Evolutionary conservation across 2,797 vertebrate species (phyloP).

Genomic region (Numenius phaeopus): DNA sequence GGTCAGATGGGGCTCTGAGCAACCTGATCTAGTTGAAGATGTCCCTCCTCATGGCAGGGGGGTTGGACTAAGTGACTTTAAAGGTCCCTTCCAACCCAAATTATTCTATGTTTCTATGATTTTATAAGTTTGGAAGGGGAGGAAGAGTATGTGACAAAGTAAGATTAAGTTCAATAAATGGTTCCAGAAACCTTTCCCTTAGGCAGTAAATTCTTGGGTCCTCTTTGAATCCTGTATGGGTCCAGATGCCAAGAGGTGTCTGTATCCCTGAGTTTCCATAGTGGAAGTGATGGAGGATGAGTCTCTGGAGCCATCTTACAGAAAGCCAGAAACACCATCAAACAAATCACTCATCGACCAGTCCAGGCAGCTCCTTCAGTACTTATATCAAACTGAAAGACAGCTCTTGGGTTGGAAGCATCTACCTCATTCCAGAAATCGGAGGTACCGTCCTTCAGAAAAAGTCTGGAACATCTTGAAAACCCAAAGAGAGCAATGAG

Average conservation of each 20-base stretch:
- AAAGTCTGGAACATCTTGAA: background rate
- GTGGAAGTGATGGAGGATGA: background rate
- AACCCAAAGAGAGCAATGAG: background rate
- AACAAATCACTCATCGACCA: background rate
- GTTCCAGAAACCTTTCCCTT: background rate
- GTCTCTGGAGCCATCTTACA: background rate
- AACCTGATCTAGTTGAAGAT: background rate
- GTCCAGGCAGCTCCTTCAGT: background rate
- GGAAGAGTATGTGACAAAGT: background rate
- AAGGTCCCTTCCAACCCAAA: background rate
- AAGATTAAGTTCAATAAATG: background rate
- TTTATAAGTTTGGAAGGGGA: background rate
- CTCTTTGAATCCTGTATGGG: background rate
- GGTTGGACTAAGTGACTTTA: background rate
- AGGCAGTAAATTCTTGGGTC: background rate
- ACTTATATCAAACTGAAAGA: background rate
- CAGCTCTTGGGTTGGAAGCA: background rate
- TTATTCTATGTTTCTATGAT: background rate
- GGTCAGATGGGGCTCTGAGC: background rate
- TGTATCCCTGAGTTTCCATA: background rate
- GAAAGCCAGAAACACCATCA: background rate
- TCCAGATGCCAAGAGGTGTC: background rate
- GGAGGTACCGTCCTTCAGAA: background rate
- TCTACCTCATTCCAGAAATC: background rate
- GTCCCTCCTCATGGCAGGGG: background rate